Percentiles rank a stretch among this genome's conserved stretches.
phyloP scores from a whole-genome alignment of 2,113 vertebrate genomes.

The Rutilus rutilus region DNA sequence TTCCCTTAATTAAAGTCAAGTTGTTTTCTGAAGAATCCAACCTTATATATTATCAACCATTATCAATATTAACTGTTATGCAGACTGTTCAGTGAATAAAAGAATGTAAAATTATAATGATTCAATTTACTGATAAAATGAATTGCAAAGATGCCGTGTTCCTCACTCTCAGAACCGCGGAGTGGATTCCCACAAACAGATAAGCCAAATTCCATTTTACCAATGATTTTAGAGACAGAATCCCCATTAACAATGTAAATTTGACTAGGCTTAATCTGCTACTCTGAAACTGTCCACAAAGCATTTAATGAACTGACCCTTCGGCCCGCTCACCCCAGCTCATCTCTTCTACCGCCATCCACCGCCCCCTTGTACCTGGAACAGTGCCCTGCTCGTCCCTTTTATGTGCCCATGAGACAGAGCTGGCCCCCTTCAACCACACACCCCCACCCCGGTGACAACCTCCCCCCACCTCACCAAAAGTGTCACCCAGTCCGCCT shows the following conservation, averaged over 20 bases:
- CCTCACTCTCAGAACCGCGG: not conserved
- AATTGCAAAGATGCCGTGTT: not conserved
- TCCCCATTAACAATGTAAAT: constrained; percentile 7
- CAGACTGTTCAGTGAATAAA: not conserved
- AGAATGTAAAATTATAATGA: not conserved
- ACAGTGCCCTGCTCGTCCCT: constrained; percentile 50
- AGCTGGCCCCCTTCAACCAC: constrained; percentile 49
- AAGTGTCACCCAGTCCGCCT: constrained; percentile 61
- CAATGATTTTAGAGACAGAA: not conserved
- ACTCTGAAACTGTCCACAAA: not conserved
- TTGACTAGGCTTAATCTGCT: not conserved
- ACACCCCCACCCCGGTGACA: constrained; percentile 47
- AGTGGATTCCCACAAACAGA: not conserved
- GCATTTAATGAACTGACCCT: constrained; percentile 42
- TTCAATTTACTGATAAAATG: not conserved
- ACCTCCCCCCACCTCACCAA: constrained; percentile 50
- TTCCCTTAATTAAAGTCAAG: not conserved
- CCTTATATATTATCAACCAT: not conserved
- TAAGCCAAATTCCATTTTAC: not conserved
- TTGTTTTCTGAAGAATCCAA: not conserved
- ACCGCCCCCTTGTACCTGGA: constrained; percentile 42
- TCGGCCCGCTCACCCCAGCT: constrained; percentile 22
- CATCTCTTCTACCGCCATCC: not conserved
- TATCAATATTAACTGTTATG: not conserved
- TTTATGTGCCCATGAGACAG: constrained; percentile 51